Conservation (phyloP, 2,113 vertebrate species). For the Potamarius usumacintae region DNA sequence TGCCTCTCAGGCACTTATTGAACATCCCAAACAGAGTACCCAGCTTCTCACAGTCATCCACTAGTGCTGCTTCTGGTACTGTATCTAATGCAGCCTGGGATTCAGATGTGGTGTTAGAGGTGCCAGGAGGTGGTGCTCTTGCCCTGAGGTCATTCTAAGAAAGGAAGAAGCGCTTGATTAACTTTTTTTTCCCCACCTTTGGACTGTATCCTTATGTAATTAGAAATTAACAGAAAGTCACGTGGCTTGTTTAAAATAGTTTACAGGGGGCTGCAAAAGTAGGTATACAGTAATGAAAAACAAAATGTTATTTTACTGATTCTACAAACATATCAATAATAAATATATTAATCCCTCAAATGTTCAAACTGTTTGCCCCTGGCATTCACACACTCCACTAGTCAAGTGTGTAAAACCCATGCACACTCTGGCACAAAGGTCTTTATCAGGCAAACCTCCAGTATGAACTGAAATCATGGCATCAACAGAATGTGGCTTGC, state of each 20-base stretch:
- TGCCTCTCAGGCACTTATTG: constrained; percentile 87
- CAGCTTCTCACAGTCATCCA: constrained; percentile 91
- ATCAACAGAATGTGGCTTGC: too few relatives aligned
- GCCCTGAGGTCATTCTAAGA: constrained; percentile 40
- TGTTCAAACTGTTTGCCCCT: too few relatives aligned
- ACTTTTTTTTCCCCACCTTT: not conserved
- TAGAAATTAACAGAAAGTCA: not conserved
- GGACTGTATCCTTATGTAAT: not conserved
- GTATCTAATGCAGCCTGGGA: constrained; percentile 38
- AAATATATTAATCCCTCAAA: too few relatives aligned
- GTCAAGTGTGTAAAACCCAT: too few relatives aligned
- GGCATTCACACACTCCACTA: too few relatives aligned
- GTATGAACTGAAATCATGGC: too few relatives aligned
- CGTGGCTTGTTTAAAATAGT: not conserved
- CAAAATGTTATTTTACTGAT: too few relatives aligned
- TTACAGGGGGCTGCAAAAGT: too few relatives aligned
- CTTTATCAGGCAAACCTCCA: too few relatives aligned
- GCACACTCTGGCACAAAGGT: too few relatives aligned
- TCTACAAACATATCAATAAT: too few relatives aligned
- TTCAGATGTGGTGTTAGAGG: constrained; percentile 18
- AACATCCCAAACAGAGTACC: constrained; percentile 94
- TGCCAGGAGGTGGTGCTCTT: constrained; percentile 3
- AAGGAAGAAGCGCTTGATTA: not conserved
- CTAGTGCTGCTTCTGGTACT: constrained; percentile 52
- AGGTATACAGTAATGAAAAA: too few relatives aligned